Evolutionary conservation across 2,113 vertebrate species (phyloP).

Genomic region (Okapia johnstoni): DNA sequence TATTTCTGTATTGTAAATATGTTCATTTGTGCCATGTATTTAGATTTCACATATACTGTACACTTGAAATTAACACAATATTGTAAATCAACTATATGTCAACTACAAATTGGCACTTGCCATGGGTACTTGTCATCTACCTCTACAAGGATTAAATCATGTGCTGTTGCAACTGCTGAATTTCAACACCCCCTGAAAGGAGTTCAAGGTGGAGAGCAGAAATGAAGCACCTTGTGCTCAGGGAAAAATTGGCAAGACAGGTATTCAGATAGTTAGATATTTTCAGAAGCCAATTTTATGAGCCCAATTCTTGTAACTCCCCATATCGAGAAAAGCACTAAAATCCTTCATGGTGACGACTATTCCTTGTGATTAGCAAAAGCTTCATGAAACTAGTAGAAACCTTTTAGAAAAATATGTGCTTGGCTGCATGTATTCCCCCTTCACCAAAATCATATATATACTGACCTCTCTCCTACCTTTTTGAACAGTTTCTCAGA

Average conservation of each 20-base stretch:
- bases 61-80: neutral
- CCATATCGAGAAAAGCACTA: neutral
- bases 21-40: neutral
- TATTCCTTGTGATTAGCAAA: neutral
- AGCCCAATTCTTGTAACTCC: neutral
- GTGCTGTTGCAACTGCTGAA: neutral
- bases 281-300: neutral
- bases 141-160: neutral
- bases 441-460: neutral
- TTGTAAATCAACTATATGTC: neutral
- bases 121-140: neutral
- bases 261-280: neutral
- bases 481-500: neutral
- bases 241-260: neutral
- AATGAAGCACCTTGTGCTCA: neutral
- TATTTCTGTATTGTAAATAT: neutral
- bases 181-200: neutral
- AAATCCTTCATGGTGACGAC: neutral
- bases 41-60: neutral
- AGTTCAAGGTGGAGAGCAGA: neutral
- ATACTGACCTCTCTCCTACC: neutral
- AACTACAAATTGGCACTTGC: neutral
- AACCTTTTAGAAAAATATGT: neutral
- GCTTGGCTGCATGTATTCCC: neutral
- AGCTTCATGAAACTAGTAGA: neutral